Percentiles rank a stretch among this genome's conserved stretches.
phyloP scores from a whole-genome alignment of 2,888 invertebrate genomes.

The Zygogramma bicolorata region DNA sequence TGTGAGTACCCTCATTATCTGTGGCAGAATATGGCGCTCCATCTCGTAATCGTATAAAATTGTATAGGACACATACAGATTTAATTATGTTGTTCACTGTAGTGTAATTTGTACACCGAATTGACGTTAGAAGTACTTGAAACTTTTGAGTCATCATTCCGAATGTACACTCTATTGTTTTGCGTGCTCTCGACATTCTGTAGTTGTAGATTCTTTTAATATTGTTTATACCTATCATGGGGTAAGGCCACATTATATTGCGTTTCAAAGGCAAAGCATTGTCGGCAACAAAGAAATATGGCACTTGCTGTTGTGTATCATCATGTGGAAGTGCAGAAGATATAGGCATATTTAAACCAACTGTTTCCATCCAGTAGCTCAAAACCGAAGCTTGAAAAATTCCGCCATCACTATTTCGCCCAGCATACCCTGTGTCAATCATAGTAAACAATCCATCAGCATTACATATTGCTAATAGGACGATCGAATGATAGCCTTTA shows the following conservation, averaged over 20 bases:
- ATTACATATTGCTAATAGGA: slow-evolving; percentile 17
- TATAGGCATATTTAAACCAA: too few relatives aligned
- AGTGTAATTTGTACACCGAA: too few relatives aligned
- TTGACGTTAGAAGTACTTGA: slow-evolving; percentile 24
- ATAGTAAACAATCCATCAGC: too few relatives aligned
- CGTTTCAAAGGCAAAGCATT: not conserved
- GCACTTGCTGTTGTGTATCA: not conserved
- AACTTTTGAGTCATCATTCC: slow-evolving; percentile 40
- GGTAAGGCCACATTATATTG: slow-evolving; percentile 5
- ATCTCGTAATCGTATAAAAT: not conserved
- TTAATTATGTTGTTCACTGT: too few relatives aligned
- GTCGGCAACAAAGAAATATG: slow-evolving; percentile 6
- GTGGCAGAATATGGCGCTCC: too few relatives aligned
- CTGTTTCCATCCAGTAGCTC: too few relatives aligned
- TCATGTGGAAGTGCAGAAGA: not conserved
- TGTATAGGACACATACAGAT: slow-evolving; percentile 26
- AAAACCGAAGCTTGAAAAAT: too few relatives aligned
- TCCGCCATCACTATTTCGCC: too few relatives aligned
- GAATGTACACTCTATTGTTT: slow-evolving; percentile 34
- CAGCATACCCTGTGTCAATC: not conserved
- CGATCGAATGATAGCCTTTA: slow-evolving; percentile 45
- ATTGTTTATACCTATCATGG: not conserved
- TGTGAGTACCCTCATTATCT: too few relatives aligned
- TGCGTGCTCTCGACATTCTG: slow-evolving; percentile 25
- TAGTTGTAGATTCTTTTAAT: not conserved